Percentiles rank a stretch among this genome's conserved stretches.
These are phyloP conservation scores for Amphipyra berbera DNA, from an alignment of 2,888 invertebrate species.

Conservation along the genomic window DNA sequence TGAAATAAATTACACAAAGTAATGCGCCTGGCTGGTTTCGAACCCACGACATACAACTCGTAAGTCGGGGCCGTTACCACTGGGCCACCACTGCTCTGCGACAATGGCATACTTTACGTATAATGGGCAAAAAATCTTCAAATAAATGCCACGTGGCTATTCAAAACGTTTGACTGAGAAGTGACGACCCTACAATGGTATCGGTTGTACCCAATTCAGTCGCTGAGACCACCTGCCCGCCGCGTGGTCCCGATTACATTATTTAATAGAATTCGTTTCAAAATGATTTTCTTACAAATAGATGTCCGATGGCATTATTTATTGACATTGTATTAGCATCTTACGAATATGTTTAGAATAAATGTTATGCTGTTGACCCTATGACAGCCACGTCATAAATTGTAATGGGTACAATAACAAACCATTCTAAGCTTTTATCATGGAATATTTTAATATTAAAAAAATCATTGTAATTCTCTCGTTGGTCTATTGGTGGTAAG, in stretches of 20 bases:
- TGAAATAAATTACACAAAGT: too few species aligned
- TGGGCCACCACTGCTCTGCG: too few species aligned
- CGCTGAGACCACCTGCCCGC: slow-evolving; percentile 58
- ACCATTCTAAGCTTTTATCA: background rate
- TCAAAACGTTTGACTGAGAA: slow-evolving; percentile 39
- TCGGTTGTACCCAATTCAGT: slow-evolving; percentile 37
- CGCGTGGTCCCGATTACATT: slow-evolving; percentile 52
- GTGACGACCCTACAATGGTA: slow-evolving; percentile 50
- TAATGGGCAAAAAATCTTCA: slow-evolving; percentile 13
- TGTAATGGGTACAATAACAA: background rate
- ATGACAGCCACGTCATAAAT: background rate
- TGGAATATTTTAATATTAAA: too few species aligned
- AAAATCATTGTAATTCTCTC: too few species aligned
- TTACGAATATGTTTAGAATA: background rate
- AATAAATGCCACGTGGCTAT: slow-evolving; percentile 37
- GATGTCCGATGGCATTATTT: slow-evolving; percentile 12
- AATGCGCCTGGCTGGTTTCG: too few species aligned
- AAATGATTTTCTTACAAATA: slow-evolving; percentile 12
- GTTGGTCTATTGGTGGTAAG: too few species aligned
- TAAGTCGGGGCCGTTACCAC: too few species aligned
- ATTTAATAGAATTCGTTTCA: slow-evolving; percentile 43
- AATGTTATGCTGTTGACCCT: slow-evolving; percentile 3
- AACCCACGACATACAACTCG: too few species aligned
- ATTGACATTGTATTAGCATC: slow-evolving; percentile 16
- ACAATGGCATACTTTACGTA: slow-evolving; percentile 6